Evolutionary conservation across 92 coral and sea anemone species (phyloP).

Genomic region (Phenganax stokvisi): DNA sequence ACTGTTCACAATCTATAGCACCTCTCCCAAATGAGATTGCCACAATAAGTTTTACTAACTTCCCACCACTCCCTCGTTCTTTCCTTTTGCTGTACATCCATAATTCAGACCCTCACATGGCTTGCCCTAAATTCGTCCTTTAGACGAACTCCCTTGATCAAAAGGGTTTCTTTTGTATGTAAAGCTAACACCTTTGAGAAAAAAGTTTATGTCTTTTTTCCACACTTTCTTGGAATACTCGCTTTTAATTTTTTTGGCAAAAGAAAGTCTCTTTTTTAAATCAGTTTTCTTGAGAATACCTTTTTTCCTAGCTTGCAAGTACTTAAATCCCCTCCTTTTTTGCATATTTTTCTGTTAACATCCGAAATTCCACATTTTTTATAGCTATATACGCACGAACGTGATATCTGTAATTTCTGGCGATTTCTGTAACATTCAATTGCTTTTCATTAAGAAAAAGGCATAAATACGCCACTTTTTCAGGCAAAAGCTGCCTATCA

Average conservation of each 20-base stretch:
- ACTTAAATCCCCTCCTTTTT: constrained; percentile 5
- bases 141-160: constrained; percentile 24
- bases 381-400: no score
- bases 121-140: constrained; percentile 33
- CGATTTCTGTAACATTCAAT: constrained; percentile 5
- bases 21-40: constrained; percentile 27
- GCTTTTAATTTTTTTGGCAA: constrained; percentile 10
- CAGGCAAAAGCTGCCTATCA: background rate
- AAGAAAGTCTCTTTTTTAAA: background rate
- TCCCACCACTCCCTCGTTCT: constrained; percentile 36
- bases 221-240: background rate
- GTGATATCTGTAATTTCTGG: background rate
- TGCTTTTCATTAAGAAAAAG: constrained; percentile 8
- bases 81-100: constrained; percentile 44
- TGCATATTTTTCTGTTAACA: background rate
- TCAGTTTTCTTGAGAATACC: constrained; percentile 16
- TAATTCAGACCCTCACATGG: constrained; percentile 15
- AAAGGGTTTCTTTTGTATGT: background rate
- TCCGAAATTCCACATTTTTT: background rate
- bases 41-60: constrained; percentile 32
- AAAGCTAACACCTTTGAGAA: constrained; percentile 33
- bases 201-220: constrained; percentile 25
- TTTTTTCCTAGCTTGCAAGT: constrained; percentile 26
- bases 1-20: constrained; percentile 30
- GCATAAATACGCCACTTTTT: constrained; percentile 4